Percentiles rank a stretch among this genome's conserved stretches.
Evolutionary conservation across 2,888 invertebrate species (phyloP).

Genomic region (Coelopa pilipes): DNA sequence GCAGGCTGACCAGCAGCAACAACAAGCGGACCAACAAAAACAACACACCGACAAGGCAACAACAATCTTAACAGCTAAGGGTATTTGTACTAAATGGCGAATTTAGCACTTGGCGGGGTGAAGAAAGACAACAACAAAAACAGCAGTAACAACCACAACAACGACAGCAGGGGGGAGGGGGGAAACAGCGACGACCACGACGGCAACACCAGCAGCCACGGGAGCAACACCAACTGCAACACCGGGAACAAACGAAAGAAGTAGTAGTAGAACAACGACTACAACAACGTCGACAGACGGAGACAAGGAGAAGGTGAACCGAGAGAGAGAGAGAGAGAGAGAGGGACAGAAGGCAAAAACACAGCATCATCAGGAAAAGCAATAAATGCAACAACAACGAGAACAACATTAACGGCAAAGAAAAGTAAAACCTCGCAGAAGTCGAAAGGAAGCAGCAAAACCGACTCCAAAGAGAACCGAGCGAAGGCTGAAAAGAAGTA

Average conservation of each 20-base stretch:
- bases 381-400: not conserved
- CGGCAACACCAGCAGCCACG: slow-evolving; percentile 14
- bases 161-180: not conserved
- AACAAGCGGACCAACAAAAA: slow-evolving; percentile 36
- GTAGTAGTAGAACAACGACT: slow-evolving; percentile 9
- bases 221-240: no score
- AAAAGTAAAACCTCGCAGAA: not conserved
- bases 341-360: no score
- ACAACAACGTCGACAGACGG: not conserved
- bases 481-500: slow-evolving; percentile 17
- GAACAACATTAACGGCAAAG: not conserved
- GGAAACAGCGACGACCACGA: slow-evolving; percentile 1
- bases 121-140: not conserved
- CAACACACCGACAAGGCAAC: slow-evolving; percentile 13
- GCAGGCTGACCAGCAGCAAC: slow-evolving; percentile 36
- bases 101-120: slow-evolving; percentile 17
- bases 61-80: slow-evolving; percentile 22
- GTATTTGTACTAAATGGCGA: slow-evolving; percentile 25
- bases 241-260: slow-evolving; percentile 11
- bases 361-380: not conserved
- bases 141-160: not conserved
- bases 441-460: no score
- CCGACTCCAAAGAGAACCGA: not conserved
- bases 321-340: no score
- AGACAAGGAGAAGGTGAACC: no score